Evolutionary conservation across 2,113 vertebrate genomes (phyloP).

Genomic region (Agapornis roseicollis): DNA sequence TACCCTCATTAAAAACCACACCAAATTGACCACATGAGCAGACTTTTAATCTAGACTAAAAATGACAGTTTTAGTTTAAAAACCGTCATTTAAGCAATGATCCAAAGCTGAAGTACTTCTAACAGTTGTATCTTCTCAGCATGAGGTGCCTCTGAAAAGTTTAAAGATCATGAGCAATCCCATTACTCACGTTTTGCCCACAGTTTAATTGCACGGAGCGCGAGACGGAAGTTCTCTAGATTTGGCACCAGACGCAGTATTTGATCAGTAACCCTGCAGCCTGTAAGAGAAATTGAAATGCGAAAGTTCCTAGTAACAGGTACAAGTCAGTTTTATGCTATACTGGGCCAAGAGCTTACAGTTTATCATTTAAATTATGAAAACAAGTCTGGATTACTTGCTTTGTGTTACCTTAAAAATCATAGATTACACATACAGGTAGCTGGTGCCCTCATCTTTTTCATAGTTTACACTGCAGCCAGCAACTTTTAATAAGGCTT

Average conservation of each 20-base stretch:
- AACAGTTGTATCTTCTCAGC: background rate
- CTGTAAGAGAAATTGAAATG: constrained; percentile 65
- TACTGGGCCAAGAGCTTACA: background rate
- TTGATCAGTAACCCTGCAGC: constrained; percentile 96
- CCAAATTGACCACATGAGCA: background rate
- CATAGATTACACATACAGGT: fast-evolving
- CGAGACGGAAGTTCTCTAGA: constrained; percentile 94
- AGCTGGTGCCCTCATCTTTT: background rate
- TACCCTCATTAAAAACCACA: background rate
- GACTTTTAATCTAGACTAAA: background rate
- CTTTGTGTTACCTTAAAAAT: background rate
- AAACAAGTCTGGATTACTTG: background rate
- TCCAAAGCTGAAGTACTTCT: background rate
- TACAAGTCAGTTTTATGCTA: background rate
- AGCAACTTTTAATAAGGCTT: background rate
- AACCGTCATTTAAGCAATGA: background rate
- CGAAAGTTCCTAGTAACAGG: background rate
- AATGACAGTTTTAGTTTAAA: background rate
- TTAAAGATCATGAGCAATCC: background rate
- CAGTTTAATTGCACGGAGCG: constrained; percentile 91
- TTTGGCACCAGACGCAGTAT: constrained; percentile 95
- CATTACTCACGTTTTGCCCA: constrained; percentile 93
- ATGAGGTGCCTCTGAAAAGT: background rate
- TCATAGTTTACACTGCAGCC: background rate
- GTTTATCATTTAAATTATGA: background rate